These are phyloP conservation scores for Rhysida immarginata DNA, from an alignment of 1,140 invertebrate species.

Conservation along the genomic window DNA sequence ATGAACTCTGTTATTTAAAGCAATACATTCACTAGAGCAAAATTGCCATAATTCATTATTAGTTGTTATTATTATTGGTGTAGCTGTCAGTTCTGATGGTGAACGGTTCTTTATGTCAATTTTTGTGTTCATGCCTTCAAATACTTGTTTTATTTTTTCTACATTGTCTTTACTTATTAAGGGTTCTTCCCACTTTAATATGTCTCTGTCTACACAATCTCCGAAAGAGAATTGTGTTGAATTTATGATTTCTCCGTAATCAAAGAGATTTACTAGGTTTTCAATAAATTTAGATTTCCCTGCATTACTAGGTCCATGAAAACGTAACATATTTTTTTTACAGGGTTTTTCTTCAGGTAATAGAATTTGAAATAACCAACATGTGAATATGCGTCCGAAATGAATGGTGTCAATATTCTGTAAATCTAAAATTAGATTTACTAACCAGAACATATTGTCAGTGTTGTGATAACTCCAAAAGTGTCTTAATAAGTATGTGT, in stretches of 20 bases:
- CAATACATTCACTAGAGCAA: neutral
- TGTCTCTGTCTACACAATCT: neutral
- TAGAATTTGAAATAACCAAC: conserved; percentile 2
- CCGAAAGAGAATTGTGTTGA: neutral
- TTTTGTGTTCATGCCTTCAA: neutral
- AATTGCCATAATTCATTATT: neutral
- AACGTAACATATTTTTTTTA: neutral
- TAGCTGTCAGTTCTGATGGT: neutral
- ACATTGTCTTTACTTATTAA: neutral
- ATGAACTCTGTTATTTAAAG: neutral
- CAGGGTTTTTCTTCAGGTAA: too few species aligned
- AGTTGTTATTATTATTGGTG: neutral
- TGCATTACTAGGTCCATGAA: neutral
- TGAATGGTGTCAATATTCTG: neutral
- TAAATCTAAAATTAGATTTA: neutral
- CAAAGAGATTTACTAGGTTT: neutral
- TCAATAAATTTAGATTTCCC: neutral
- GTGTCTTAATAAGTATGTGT: too few species aligned
- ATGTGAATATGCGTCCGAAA: neutral
- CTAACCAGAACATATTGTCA: too few species aligned
- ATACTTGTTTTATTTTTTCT: neutral
- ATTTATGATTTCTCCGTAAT: neutral
- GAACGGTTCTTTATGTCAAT: neutral
- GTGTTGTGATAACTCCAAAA: too few species aligned
- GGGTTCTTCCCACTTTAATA: neutral